Evolutionary conservation across 2,888 invertebrate genomes (phyloP).

Genomic region (Spicauda simplicius): DNA sequence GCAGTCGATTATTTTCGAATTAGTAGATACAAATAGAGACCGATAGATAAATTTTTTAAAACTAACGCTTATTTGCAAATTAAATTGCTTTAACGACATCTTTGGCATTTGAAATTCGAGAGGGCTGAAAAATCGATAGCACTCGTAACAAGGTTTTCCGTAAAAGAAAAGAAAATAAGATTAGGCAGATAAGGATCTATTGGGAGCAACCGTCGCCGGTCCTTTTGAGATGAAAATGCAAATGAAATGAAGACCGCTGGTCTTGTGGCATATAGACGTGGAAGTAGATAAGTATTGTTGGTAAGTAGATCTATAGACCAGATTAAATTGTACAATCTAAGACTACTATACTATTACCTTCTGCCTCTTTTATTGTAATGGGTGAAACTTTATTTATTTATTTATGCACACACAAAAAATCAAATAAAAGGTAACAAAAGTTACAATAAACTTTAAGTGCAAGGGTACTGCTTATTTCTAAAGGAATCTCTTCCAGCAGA

Average conservation of each 20-base stretch:
- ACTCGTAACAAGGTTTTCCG: slow-evolving; percentile 55
- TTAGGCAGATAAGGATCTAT: slow-evolving; percentile 59
- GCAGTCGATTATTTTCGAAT: too few species aligned
- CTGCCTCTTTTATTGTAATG: neutral
- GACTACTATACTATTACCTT: neutral
- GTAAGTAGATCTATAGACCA: neutral
- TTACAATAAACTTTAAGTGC: too few species aligned
- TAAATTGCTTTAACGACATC: neutral
- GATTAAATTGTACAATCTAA: neutral
- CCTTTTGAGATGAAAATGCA: slow-evolving; percentile 63
- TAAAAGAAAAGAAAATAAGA: slow-evolving; percentile 60
- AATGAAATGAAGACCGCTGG: slow-evolving; percentile 49
- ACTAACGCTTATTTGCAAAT: neutral
- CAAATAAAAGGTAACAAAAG: too few species aligned
- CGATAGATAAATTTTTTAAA: too few species aligned
- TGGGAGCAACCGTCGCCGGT: slow-evolving; percentile 50
- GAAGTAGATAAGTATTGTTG: slow-evolving; percentile 2
- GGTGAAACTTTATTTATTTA: too few species aligned
- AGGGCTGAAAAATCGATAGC: slow-evolving; percentile 39
- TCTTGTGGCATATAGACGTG: slow-evolving; percentile 10
- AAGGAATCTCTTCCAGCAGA: too few species aligned
- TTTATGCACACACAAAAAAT: too few species aligned
- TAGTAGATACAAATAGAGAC: too few species aligned
- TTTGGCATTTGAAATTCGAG: neutral
- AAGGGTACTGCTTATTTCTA: too few species aligned